Percentiles rank a stretch among this genome's conserved stretches.
Conservation (phyloP, 2,797 vertebrate species). For the Margarornis squamiger region DNA sequence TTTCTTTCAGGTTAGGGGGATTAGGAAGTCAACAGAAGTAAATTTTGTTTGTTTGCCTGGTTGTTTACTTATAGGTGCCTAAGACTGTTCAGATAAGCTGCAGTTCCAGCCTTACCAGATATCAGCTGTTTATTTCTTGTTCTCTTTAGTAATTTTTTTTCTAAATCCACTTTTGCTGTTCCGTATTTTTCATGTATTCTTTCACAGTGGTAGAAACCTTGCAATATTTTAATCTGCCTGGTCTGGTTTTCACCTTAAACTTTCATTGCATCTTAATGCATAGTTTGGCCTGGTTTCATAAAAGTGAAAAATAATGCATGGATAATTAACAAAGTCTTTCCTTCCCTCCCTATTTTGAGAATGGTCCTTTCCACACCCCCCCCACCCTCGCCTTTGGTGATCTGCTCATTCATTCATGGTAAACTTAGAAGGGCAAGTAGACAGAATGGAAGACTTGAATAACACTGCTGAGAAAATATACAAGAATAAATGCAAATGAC, state of each 20-base stretch:
- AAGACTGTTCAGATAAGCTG: not conserved
- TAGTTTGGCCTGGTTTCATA: not conserved
- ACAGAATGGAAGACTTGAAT: not conserved
- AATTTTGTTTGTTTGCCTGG: not conserved
- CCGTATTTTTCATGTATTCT: not conserved
- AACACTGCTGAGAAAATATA: not conserved
- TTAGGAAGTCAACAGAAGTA: not conserved
- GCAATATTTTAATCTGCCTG: not conserved
- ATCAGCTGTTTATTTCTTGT: not conserved
- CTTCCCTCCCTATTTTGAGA: rapidly evolving
- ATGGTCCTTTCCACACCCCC: not conserved
- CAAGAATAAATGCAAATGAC: not conserved
- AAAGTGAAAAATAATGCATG: not conserved
- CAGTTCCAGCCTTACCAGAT: not conserved
- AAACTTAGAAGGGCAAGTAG: not conserved
- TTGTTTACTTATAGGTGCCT: not conserved
- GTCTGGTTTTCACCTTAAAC: not conserved
- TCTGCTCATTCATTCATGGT: not conserved
- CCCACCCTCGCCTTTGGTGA: too few species aligned
- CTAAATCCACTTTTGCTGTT: not conserved
- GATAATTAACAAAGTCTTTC: not conserved
- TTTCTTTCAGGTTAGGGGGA: not conserved
- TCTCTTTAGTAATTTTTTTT: not conserved
- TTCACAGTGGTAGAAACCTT: not conserved
- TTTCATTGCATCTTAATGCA: not conserved